Percentiles rank a stretch among this genome's conserved stretches.
Evolutionary conservation across 2,888 invertebrate species (phyloP).

Genomic region (Urechis unicinctus): DNA sequence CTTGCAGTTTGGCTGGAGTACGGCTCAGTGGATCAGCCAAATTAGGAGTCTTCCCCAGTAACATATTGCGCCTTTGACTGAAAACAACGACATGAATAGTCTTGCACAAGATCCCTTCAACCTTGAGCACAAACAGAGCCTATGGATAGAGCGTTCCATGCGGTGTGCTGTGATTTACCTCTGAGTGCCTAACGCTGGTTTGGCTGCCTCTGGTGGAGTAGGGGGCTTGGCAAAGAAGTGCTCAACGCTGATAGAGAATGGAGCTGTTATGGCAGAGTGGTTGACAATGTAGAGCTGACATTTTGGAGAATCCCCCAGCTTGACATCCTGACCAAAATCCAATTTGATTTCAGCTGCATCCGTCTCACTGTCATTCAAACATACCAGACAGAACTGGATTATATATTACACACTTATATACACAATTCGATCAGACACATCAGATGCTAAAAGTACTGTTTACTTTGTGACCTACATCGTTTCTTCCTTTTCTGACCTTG

Average conservation of each 20-base stretch:
- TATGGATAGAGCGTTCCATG: too few relatives aligned
- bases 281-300: constrained; percentile 38
- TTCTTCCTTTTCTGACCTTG: too few relatives aligned
- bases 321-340: constrained; percentile 34
- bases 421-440: too few relatives aligned
- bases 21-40: constrained; percentile 38
- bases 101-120: neutral
- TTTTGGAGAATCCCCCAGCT: constrained; percentile 26
- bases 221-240: constrained; percentile 21
- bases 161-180: too few relatives aligned
- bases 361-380: too few relatives aligned
- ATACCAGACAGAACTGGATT: neutral
- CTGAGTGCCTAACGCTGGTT: too few relatives aligned
- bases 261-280: constrained; percentile 38
- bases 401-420: neutral
- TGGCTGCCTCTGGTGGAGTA: neutral
- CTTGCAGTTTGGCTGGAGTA: constrained; percentile 27
- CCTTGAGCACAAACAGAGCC: too few relatives aligned
- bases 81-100: constrained; percentile 1
- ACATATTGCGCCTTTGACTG: constrained; percentile 22
- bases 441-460: too few relatives aligned
- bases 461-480: too few relatives aligned
- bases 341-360: constrained; percentile 14
- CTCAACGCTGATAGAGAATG: constrained; percentile 30
- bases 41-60: constrained; percentile 38